A percentile compares a stretch with the other conserved stretches of the same genome.
Evolutionary conservation across 1,140 invertebrate genomes (phyloP).

Genomic region (Pachypeltis micranthus): DNA sequence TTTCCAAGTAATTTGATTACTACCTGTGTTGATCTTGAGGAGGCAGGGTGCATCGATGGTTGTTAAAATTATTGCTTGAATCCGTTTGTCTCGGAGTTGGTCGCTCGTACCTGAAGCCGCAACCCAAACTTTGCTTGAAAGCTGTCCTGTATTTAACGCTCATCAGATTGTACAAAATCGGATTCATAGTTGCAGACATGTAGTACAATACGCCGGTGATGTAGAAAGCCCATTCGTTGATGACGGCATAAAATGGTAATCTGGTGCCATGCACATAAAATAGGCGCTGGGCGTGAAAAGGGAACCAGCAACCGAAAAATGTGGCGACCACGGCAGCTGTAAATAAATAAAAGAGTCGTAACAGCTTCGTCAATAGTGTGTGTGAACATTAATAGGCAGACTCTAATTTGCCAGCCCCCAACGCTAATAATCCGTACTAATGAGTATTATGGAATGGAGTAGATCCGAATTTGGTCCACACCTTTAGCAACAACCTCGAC

Average conservation of each 20-base stretch:
- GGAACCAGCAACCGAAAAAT: slow-evolving; percentile 96
- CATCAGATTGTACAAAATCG: slow-evolving; percentile 86
- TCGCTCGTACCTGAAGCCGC: too few relatives aligned
- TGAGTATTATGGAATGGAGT: too few relatives aligned
- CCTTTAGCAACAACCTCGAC: too few relatives aligned
- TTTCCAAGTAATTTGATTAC: too few relatives aligned
- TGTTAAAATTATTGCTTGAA: too few relatives aligned
- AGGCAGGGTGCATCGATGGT: too few relatives aligned
- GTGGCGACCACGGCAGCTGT: slow-evolving; percentile 86
- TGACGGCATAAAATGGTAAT: slow-evolving; percentile 44
- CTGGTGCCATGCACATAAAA: slow-evolving; percentile 56
- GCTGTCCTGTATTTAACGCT: slow-evolving; percentile 70
- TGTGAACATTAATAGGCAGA: not conserved
- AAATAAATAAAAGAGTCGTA: slow-evolving; percentile 30
- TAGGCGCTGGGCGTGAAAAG: slow-evolving; percentile 84
- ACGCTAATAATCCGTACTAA: too few relatives aligned
- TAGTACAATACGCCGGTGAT: slow-evolving; percentile 74
- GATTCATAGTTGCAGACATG: slow-evolving; percentile 78
- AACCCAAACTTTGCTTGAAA: slow-evolving; percentile 54
- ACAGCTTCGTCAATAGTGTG: not conserved
- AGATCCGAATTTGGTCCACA: too few relatives aligned
- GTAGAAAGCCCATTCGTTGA: slow-evolving; percentile 70
- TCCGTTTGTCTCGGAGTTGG: too few relatives aligned
- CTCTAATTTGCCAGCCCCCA: too few relatives aligned
- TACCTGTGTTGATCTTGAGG: too few relatives aligned